phyloP scores from a whole-genome alignment of 2,888 invertebrate species.

The Clanis bilineata region DNA sequence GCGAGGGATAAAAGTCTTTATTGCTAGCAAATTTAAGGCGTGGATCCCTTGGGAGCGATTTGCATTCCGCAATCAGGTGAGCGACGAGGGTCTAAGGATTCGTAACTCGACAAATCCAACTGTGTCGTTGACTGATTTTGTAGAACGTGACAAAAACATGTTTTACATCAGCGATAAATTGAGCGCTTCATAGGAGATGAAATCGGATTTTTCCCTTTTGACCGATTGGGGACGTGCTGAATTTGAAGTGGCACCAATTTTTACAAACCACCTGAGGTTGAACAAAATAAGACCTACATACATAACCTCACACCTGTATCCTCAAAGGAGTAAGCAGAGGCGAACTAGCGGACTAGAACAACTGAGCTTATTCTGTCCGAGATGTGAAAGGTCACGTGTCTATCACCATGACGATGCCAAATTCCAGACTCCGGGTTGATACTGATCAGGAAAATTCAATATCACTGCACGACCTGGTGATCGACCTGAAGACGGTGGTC shows the following conservation, averaged over 20 bases:
- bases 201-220: slow-evolving; percentile 7
- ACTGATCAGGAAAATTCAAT: no score
- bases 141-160: slow-evolving; percentile 39
- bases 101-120: slow-evolving; percentile 55
- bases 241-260: neutral
- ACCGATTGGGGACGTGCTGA: slow-evolving; percentile 2
- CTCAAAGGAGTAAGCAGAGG: no score
- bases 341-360: no score
- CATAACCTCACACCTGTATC: no score
- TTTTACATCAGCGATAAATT: slow-evolving; percentile 19
- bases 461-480: no score
- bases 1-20: slow-evolving; percentile 51
- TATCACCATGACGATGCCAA: no score
- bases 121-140: slow-evolving; percentile 53
- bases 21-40: slow-evolving; percentile 45
- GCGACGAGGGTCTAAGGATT: slow-evolving; percentile 57
- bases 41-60: slow-evolving; percentile 52
- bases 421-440: no score
- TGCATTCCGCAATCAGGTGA: slow-evolving; percentile 66
- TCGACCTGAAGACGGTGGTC: no score
- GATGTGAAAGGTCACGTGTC: no score
- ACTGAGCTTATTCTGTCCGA: neutral
- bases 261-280: neutral
- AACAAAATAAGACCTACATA: neutral
- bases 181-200: neutral